phyloP scores from a whole-genome alignment of 1,140 invertebrate species.

The Mizuhopecten yessoensis region DNA sequence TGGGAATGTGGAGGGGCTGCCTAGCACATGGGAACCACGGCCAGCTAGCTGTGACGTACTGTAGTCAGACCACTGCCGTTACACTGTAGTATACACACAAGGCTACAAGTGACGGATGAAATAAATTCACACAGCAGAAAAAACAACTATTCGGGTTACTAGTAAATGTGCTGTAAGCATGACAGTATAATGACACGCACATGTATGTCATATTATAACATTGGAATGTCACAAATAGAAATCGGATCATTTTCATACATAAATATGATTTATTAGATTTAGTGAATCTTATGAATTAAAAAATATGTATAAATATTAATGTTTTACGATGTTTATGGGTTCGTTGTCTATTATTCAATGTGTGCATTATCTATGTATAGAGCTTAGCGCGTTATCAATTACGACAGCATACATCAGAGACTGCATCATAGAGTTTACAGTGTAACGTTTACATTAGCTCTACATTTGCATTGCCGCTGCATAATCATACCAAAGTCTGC shows the following conservation, averaged over 20 bases:
- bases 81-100: neutral
- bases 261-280: too few relatives aligned
- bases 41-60: slow-evolving; percentile 2
- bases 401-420: too few relatives aligned
- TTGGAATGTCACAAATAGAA: neutral
- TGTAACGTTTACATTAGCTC: too few relatives aligned
- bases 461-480: too few relatives aligned
- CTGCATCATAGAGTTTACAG: too few relatives aligned
- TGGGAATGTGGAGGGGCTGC: neutral
- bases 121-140: slow-evolving; percentile 14
- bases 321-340: too few relatives aligned
- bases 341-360: too few relatives aligned
- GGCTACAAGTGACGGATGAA: slow-evolving; percentile 14
- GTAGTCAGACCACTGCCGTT: neutral
- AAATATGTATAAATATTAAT: too few relatives aligned
- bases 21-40: slow-evolving; percentile 21
- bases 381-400: too few relatives aligned
- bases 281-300: too few relatives aligned
- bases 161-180: neutral
- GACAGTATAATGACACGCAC: neutral
- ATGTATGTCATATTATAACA: neutral
- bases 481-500: too few relatives aligned
- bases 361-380: too few relatives aligned
- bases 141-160: neutral
- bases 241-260: neutral